Base-by-base conservation (phyloP, 2,113 vertebrate species). In the Syngnathus typhle region DNA sequence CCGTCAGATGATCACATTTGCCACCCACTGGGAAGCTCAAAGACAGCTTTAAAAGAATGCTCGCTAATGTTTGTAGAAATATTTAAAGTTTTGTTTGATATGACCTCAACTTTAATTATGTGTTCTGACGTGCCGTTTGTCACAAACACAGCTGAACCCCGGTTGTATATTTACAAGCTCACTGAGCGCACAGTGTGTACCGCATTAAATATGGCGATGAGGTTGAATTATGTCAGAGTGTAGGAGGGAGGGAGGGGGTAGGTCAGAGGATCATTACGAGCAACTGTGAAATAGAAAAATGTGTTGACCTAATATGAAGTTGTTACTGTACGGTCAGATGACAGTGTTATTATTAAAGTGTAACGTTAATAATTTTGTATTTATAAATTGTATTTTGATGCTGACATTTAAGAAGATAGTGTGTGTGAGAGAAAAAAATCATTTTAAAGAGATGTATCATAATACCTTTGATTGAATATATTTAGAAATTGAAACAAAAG, bases 41-140 rank as follows among this genome's bases (percentile, higher is more conserved):
- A 73, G 68, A 67, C 76, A 76, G 81, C 84, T 79, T 76, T 65
- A 64, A 58, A 69, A 67, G 71, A 60, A 68, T 44, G 60, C 64
- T 5, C 32, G 13, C 16, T 46, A 64, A 74, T n/a, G 32, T 38
- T 51, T 60, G n/a, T 63, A 49, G 75, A 47, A 75, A 81, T 63
- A 23, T 63, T 63, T 46, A 19, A 60, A 60, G 58, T 32, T 71
- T 62, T 75, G 49, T 66, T 84, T 55, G 61, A 71, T 80, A 51
- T 69, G 8, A 68, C 67, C 39, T 76, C 63, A 74, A 64, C 65
- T 67, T 74, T 71, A 71, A 56, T 75, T 63, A 47, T 72, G 61
- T 64, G 67, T 9, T 70, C 43, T 4, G 36, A 0, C 52, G 11
- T 39, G 21, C 55, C 59, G 5, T 74, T 21, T 37, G 63, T 64